Base-by-base conservation (phyloP, 2,113 vertebrate species). In the Symphodus melops region DNA sequence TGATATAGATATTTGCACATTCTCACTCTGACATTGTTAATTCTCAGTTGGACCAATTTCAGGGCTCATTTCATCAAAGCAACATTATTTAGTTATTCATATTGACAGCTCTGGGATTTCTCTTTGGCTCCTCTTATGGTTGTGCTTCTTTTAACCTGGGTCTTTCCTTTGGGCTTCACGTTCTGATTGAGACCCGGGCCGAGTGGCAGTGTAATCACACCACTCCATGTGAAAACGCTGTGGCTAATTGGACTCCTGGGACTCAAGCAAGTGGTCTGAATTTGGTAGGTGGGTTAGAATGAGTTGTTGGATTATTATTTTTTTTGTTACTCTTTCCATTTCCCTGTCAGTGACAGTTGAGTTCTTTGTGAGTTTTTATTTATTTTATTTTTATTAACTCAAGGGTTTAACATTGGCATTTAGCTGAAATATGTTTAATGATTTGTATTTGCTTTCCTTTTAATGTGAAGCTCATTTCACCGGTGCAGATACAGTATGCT, bases 161-260 rank as follows among this genome's bases (percentile, higher is more conserved):
- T 39, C 53, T 51, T 42, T 58, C 42, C 53, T 71, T 46, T 57
- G 61, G 75, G 56, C 21, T 58, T 46, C 28, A 28, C 55, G 42
- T 52, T 33, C 1, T 59, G 67, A 84, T 57, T 63, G 66, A 75
- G 42, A 57, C 42, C 25, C 13, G 2, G 48, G 42, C 52, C 75
- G 72, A 44, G 51, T 53, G 72, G 6, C 57, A 58, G 51, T 3
- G 55, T 67, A 71, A 75, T 79, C 66, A 71, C 25, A 4, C 0
- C 10, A 11, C 60, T 46, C 61, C 46, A 51, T 79, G 62, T 14
- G 63, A 63, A 75, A 42, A 68, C 36, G 52, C 46, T 64, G 28
- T 2, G 11, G 20, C 41, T 80, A 84, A 84, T 84, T 84, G 82
- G 82, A 64, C 77, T 68, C 77, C 0, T 59, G 68, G 68, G 82